phyloP scores from a whole-genome alignment of 1,140 invertebrate genomes.

The Conus ventricosus region DNA sequence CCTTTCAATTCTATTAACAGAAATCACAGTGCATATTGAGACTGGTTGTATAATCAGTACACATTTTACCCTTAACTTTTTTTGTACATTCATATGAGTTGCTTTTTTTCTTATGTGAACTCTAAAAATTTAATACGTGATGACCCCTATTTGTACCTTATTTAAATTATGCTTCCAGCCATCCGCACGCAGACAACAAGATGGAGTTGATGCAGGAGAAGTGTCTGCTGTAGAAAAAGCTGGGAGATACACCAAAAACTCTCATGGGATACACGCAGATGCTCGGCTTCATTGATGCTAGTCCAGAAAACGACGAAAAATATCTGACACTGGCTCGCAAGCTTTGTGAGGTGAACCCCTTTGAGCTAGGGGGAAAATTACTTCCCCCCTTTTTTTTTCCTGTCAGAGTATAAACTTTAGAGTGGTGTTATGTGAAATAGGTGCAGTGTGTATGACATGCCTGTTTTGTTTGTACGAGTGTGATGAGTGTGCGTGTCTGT shows the following conservation, averaged over 20 bases:
- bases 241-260: constrained; percentile 83
- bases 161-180: constrained; percentile 54
- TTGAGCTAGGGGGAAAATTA: not conserved
- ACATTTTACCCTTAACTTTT: no score
- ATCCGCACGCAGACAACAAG: constrained; percentile 76
- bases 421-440: not conserved
- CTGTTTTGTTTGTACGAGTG: not conserved
- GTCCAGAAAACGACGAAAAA: constrained; percentile 79
- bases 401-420: no score
- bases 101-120: no score
- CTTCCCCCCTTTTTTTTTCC: no score
- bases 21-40: no score
- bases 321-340: constrained; percentile 86
- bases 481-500: no score
- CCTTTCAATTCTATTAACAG: no score
- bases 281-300: constrained; percentile 79
- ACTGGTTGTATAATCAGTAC: no score
- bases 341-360: constrained; percentile 78
- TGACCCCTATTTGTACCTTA: no score
- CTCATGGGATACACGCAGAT: constrained; percentile 85
- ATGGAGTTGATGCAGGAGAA: constrained; percentile 84
- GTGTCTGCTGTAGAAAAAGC: constrained; percentile 82
- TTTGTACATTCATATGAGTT: no score
- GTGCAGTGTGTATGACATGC: not conserved
- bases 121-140: no score